A percentile compares a stretch with the other conserved stretches of the same genome.
Evolutionary conservation across 2,113 vertebrate genomes (phyloP).

Genomic region (Gambusia holbrooki): DNA sequence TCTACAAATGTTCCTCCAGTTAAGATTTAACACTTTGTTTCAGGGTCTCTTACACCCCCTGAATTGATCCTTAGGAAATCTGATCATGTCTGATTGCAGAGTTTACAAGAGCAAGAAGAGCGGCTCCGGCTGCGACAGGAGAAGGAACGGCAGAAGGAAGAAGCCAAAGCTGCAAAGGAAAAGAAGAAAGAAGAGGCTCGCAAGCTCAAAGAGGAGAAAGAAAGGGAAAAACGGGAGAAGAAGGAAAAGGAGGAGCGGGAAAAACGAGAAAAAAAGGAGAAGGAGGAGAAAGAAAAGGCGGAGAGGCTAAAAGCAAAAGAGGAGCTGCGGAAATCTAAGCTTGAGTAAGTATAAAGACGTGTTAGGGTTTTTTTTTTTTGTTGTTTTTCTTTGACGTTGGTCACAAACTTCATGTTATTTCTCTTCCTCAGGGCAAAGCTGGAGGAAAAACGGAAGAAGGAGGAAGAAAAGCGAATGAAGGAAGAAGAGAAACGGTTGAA

Average conservation of each 20-base stretch:
- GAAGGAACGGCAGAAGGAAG: conserved; percentile 74
- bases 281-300: conserved; percentile 90
- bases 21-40: no score
- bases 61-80: no score
- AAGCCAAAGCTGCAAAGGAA: conserved; percentile 77
- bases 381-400: neutral
- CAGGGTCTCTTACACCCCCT: no score
- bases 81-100: conserved; percentile 46
- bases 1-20: no score
- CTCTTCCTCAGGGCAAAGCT: conserved; percentile 86
- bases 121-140: conserved; percentile 79
- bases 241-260: conserved; percentile 88
- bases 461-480: conserved; percentile 90
- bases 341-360: conserved; percentile 84
- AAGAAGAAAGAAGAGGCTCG: conserved; percentile 79
- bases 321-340: conserved; percentile 89
- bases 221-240: conserved; percentile 87
- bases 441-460: conserved; percentile 96
- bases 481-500: conserved; percentile 93
- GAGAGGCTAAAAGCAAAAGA: conserved; percentile 90
- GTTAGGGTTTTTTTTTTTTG: neutral
- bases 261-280: conserved; percentile 88
- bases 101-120: conserved; percentile 80
- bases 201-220: conserved; percentile 84
- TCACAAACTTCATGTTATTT: neutral